Conservation (phyloP, 2,113 vertebrate species). For the Thymallus thymallus region DNA sequence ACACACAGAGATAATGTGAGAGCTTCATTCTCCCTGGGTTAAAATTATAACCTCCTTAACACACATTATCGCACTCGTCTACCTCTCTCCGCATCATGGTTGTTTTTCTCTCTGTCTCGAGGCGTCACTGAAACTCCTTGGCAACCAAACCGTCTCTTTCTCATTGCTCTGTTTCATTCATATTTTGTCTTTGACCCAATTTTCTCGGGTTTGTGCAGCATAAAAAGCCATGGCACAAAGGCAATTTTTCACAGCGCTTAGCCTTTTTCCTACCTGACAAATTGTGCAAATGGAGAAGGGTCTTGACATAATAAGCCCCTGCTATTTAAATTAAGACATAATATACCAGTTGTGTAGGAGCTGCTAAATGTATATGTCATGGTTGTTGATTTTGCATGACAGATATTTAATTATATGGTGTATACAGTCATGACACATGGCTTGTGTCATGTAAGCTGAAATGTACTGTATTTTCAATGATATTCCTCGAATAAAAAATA, state of each 20-base stretch:
- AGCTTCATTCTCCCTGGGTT: neutral
- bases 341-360: neutral
- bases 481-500: neutral
- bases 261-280: conserved; percentile 52
- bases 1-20: neutral
- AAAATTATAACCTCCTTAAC: conserved; percentile 27
- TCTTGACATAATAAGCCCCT: conserved; percentile 44
- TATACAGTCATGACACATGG: neutral
- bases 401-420: neutral
- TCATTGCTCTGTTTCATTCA: conserved; percentile 60
- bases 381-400: neutral
- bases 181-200: conserved; percentile 63
- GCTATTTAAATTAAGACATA: conserved; percentile 32
- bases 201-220: conserved; percentile 58
- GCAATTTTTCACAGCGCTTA: conserved; percentile 61
- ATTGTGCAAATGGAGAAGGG: conserved; percentile 52
- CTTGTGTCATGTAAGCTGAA: neutral
- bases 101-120: conserved; percentile 30
- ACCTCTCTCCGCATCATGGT: conserved; percentile 16
- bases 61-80: conserved; percentile 18
- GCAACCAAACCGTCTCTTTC: conserved; percentile 48
- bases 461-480: neutral
- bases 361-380: neutral
- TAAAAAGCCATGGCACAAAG: conserved; percentile 59
- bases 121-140: conserved; percentile 54